These are phyloP conservation scores for Dryas iulia DNA, from an alignment of 1,140 invertebrate species.

Conservation along the genomic window DNA sequence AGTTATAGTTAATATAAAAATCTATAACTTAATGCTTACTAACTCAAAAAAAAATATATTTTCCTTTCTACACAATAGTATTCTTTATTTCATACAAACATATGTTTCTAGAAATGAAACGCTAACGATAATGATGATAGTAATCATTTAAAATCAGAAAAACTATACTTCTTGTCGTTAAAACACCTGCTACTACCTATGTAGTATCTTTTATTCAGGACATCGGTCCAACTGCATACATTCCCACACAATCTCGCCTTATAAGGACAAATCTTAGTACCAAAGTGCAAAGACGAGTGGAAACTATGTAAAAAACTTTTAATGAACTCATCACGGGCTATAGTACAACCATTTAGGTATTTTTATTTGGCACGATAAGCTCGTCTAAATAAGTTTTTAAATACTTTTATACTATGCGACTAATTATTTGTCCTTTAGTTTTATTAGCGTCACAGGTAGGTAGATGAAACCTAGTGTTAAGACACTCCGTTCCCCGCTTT, in stretches of 20 bases:
- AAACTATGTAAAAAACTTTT: constrained; percentile 13
- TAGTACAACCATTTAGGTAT: background rate
- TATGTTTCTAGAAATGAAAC: too few species aligned
- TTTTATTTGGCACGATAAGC: background rate
- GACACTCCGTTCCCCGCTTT: too few species aligned
- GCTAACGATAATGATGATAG: too few species aligned
- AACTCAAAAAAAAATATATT: too few species aligned
- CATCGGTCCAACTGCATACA: background rate
- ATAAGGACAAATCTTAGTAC: constrained; percentile 9
- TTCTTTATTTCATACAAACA: too few species aligned
- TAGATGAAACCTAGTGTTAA: too few species aligned
- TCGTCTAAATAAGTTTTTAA: constrained; percentile 2
- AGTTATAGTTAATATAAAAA: too few species aligned
- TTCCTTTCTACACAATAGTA: too few species aligned
- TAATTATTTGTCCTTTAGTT: background rate
- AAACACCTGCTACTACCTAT: background rate
- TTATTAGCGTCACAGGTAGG: too few species aligned
- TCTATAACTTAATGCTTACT: too few species aligned
- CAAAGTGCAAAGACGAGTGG: constrained; percentile 7
- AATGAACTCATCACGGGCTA: constrained; percentile 15
- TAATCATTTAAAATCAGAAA: background rate
- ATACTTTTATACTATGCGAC: background rate
- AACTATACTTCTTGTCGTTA: background rate
- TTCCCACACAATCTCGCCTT: constrained; percentile 14
- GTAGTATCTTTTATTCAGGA: background rate